Evolutionary conservation across 2,888 invertebrate species (phyloP), one percentile per base, ranked within the genome.

Genomic region (Drosophila tanythrix): DNA sequence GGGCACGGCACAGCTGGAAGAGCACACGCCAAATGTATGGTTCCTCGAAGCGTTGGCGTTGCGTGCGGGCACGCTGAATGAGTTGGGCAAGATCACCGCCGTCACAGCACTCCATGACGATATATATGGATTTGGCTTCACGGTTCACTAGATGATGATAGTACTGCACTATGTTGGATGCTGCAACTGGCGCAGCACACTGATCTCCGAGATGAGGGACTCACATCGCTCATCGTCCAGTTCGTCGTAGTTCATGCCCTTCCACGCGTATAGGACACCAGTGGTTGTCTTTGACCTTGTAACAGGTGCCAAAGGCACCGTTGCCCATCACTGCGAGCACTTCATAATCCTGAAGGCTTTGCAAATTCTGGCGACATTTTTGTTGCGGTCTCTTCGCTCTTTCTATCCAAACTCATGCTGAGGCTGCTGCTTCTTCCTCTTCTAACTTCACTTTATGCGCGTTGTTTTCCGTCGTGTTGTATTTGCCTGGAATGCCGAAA

Each of bases 51-150:
- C 93, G 93, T 50, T 92, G 90, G 3, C 92, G 91, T 57, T 93
- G 92, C 27, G 93, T 91, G 46, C 93, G 92, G 63, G 94, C 94
- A 33, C 93, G 93, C 38, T 93, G 92, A 31, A 95, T 94, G 1
- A 95, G 90, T 65, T 94, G 93, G 15, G 93, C 92, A 8, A 96
- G 90, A 89, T 95, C 95, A 8, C 95, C 95, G 59, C 95, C 94
- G 53, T 94, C 94, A 81, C 95, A 95, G 89, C 94, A 95, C 88
- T 96, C 95, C 94, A 94, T 95, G 33, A 95, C 94, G 36, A 95
- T 94, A 83, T 95, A 95, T 13, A 95, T 93, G 7, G 94, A 94
- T 57, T 94, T 94, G 29, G 94, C 94, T 76, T 94, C 94, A 56
- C 94, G 93, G 74, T 95, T 94, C 10, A 95, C 93, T 64, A 95